Base-by-base conservation (phyloP, 2,113 vertebrate genomes). In the Poeciliopsis retropinna region DNA sequence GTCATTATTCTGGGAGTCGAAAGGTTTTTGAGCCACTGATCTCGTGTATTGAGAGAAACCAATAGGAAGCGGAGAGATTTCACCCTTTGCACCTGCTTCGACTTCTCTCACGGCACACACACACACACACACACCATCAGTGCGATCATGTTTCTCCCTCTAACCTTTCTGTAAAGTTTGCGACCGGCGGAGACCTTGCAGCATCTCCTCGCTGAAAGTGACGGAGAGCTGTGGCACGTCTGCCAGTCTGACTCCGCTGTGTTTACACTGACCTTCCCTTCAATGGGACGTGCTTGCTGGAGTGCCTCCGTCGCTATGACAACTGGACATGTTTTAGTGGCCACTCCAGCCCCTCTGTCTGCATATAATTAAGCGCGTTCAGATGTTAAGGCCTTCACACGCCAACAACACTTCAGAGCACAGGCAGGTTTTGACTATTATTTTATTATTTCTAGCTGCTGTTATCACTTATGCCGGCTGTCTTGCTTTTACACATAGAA, bases 251-350 rank as follows among this genome's bases (percentile, higher is more conserved):
- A 84, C 77, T 90, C 80, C 30, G n/a, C 78, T 39, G 76, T 84
- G 77, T 85, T 85, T 85, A 88, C 74, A 14, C 37, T 88, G 82
- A 87, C 89, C 82, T 88, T 87, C 87, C 80, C 75, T 44, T 64
- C 70, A 69, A 70, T 85, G 88, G 31, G 77, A 83, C 73, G 68
- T 72, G 82, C 54, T 51, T 51, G 70, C 76, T 85, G 67, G 68
- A 81, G 79, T 76, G 77, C 75, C 73, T 87, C 73, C 25, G 77
- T 89, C 72, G 31, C 87, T 78, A 85, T 91, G 87, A 81, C 85
- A 85, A 91, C 85, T 70, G 80, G 78, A 77, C 75, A 67, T 76
- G 67, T 84, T 87, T 79, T 80, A 78, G 79, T 78, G 66, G 77
- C 85, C 79, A 79, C 77, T 88, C 80, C 67, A 84, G 69, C 44